Conservation (phyloP, 2,888 invertebrate genomes). For the Keiferia lycopersicella region DNA sequence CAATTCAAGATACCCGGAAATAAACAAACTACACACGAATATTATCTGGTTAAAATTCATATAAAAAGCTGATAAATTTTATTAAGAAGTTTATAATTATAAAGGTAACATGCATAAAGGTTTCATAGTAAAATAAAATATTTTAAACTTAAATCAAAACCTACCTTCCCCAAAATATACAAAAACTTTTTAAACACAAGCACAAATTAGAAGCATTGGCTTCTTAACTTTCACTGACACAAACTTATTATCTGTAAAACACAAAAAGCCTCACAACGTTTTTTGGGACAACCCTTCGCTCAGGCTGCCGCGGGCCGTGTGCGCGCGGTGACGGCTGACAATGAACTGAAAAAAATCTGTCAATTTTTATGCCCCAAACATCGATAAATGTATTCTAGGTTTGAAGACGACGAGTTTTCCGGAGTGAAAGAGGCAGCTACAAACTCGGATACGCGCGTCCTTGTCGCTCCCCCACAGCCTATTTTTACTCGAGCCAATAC, state of each 20-base stretch:
- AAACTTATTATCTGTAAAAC: slow-evolving; percentile 34
- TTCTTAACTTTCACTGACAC: slow-evolving; percentile 38
- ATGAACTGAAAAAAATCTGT: slow-evolving; percentile 80
- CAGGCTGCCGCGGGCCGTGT: slow-evolving; percentile 49
- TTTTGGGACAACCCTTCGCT: slow-evolving; percentile 64
- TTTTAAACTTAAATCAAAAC: slow-evolving; percentile 21
- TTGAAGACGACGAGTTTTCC: slow-evolving; percentile 75
- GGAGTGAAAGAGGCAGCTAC: slow-evolving; percentile 49
- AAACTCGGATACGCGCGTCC: slow-evolving; percentile 55
- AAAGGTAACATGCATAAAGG: too few species aligned
- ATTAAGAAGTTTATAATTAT: too few species aligned
- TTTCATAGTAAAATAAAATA: slow-evolving; percentile 1
- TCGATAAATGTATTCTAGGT: slow-evolving; percentile 78
- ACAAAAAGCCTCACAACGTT: slow-evolving; percentile 45
- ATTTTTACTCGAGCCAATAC: slow-evolving; percentile 75
- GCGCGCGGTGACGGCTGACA: slow-evolving; percentile 58
- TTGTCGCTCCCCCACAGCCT: slow-evolving; percentile 72
- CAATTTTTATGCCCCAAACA: slow-evolving; percentile 81
- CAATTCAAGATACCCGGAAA: too few species aligned
- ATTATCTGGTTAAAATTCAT: too few species aligned
- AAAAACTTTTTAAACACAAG: slow-evolving; percentile 41
- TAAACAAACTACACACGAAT: too few species aligned
- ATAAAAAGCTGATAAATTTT: too few species aligned
- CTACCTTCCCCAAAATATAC: slow-evolving; percentile 43
- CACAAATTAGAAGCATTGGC: slow-evolving; percentile 28